Evolutionary conservation across 2,888 invertebrate genomes (phyloP).

Genomic region (Tenthredo mesomela): DNA sequence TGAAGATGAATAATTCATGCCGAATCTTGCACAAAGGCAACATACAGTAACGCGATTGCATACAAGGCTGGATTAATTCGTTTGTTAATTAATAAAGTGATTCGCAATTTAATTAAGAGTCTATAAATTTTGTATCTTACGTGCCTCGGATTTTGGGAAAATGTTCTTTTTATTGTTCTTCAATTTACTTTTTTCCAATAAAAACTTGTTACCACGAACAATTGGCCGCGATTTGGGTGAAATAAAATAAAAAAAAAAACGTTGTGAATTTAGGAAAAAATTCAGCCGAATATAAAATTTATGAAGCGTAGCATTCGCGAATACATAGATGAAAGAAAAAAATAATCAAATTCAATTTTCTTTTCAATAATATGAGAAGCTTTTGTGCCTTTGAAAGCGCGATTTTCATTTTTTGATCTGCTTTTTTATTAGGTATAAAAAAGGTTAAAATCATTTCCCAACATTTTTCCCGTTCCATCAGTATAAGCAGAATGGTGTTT

Average conservation of each 20-base stretch:
- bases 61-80: neutral
- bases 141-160: neutral
- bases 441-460: neutral
- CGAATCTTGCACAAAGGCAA: neutral
- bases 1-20: slow-evolving; percentile 27
- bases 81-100: neutral
- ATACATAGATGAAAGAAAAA: neutral
- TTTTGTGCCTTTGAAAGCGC: neutral
- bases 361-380: neutral
- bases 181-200: neutral
- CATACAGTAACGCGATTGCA: neutral
- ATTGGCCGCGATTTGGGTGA: neutral
- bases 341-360: neutral
- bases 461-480: no score
- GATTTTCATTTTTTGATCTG: neutral
- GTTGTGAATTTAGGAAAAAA: neutral
- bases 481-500: neutral
- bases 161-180: neutral
- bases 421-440: no score
- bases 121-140: neutral
- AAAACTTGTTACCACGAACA: neutral
- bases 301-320: neutral
- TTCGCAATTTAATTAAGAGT: neutral
- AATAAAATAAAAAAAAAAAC: neutral
- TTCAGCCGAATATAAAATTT: neutral